Base-by-base conservation (phyloP, 1,140 invertebrate species). In the Cydia fagiglandana region DNA sequence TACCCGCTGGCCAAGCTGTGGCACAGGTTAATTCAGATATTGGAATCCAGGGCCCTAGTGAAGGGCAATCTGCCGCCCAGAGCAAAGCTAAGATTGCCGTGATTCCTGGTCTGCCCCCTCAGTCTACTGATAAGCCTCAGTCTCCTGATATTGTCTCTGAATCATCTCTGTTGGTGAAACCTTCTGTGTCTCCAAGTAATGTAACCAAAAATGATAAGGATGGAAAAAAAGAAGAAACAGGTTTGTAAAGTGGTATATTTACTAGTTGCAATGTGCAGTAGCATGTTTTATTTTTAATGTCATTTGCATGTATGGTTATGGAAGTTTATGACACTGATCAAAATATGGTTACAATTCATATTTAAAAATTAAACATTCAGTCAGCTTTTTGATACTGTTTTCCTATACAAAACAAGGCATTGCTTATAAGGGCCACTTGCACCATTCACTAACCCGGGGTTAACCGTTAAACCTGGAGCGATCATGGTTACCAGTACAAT, bases 91-190 rank as follows among this genome's bases (percentile, higher is more conserved):
- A 61, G 17, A 61, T 17, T 10, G 0, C 1, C 12, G 17, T 24
- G 56, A 61, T 6, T 24, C 20, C 56, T 10, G 56, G 24, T 61
- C 56, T 24, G 56, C 20, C 53, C 6, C 13, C 56, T n/a, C 56
- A 61, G 6, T 20, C 20, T 61, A 61, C 17, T 61, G 56, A 61
- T 61, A 61, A 61, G 56, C 56, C 56, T 24, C 56, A 24, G 56
- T 10, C 61, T 15, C 28, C 45, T 4, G 73, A 79, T 61, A 56
- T n/a, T n/a, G n/a, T 53, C n/a, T 47, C 53, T 9, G 10, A 61
- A 24, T 61, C n/a, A 2, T 5, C 56, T 61, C n/a, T 24, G 10
- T 61, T 24, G n/a, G 15, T 61, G 4, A 61, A 24, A 2, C 10
- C 56, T 12, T 20, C 10, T 47, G 45, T 47, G 56, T 17, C 56